Conservation (phyloP, 2,797 vertebrate genomes). For the Centropyge bicolor region DNA sequence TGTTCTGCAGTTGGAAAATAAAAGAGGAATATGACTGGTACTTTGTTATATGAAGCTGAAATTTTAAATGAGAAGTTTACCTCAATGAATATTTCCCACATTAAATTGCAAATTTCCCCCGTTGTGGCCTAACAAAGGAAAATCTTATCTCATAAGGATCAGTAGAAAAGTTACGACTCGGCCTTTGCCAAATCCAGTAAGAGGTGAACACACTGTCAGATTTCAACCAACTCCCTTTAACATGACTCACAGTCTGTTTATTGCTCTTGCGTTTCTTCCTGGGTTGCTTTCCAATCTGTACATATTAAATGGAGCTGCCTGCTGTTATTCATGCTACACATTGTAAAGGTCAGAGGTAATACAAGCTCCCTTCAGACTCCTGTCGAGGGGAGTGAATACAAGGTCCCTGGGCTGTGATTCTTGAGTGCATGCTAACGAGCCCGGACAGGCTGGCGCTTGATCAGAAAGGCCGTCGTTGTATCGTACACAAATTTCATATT, state of each 20-base stretch:
- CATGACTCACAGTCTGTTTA: conserved; percentile 28
- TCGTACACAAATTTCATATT: conserved; percentile 60
- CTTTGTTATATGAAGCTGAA: conserved; percentile 24
- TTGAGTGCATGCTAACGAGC: conserved; percentile 48
- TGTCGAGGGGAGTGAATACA: conserved; percentile 36
- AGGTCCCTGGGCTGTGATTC: conserved; percentile 50
- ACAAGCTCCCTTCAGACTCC: conserved; percentile 38
- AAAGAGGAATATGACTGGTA: conserved; percentile 1
- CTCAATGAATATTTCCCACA: neutral
- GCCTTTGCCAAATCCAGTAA: conserved; percentile 12
- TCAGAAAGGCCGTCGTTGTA: conserved; percentile 58
- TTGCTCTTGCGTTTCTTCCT: conserved; percentile 22
- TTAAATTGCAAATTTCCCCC: too few species aligned
- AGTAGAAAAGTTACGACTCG: neutral
- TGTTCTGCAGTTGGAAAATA: conserved; percentile 3
- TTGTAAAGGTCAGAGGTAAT: conserved; percentile 54
- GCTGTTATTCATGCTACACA: conserved; percentile 31
- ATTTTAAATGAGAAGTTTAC: conserved; percentile 23
- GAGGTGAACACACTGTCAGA: neutral
- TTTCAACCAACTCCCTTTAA: conserved; percentile 6
- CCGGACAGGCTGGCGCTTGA: conserved; percentile 60
- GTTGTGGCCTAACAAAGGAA: too few species aligned
- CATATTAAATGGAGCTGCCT: conserved; percentile 8
- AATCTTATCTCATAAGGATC: too few species aligned
- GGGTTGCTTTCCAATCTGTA: conserved; percentile 2